phyloP scores from a whole-genome alignment of 2,797 vertebrate species.

The Echeneis naucrates region DNA sequence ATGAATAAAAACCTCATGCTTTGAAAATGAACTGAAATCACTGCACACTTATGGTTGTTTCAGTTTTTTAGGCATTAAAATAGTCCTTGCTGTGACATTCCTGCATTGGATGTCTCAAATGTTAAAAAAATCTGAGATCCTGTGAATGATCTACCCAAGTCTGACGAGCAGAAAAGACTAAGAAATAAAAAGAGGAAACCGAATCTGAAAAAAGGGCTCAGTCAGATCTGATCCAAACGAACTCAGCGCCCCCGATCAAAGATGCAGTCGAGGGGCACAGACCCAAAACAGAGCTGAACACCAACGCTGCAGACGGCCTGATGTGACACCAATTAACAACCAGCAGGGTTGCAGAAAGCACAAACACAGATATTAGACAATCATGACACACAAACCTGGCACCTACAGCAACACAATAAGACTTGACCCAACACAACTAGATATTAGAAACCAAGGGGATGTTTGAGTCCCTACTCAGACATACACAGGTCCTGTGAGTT shows the following conservation, averaged over 20 bases:
- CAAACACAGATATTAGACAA: background rate
- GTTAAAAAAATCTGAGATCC: too few species aligned
- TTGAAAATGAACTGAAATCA: background rate
- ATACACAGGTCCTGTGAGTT: background rate
- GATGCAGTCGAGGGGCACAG: background rate
- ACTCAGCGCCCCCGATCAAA: constrained; percentile 4
- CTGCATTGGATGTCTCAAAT: background rate
- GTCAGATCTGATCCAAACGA: background rate
- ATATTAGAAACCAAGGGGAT: background rate
- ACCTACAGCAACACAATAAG: background rate
- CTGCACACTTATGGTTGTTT: background rate
- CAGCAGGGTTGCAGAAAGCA: background rate
- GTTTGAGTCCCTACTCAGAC: background rate
- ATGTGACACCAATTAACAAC: constrained; percentile 6
- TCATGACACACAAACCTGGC: background rate
- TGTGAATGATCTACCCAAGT: background rate
- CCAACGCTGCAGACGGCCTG: constrained; percentile 7
- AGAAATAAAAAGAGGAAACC: background rate
- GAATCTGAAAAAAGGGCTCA: background rate
- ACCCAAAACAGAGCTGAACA: constrained; percentile 10
- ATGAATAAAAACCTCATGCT: background rate
- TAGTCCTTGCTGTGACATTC: too few species aligned
- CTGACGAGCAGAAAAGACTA: background rate
- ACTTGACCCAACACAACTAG: background rate
- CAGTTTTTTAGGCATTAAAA: too few species aligned